Evolutionary conservation across 2,113 vertebrate genomes (phyloP).

Genomic region (Enhydra lutris): DNA sequence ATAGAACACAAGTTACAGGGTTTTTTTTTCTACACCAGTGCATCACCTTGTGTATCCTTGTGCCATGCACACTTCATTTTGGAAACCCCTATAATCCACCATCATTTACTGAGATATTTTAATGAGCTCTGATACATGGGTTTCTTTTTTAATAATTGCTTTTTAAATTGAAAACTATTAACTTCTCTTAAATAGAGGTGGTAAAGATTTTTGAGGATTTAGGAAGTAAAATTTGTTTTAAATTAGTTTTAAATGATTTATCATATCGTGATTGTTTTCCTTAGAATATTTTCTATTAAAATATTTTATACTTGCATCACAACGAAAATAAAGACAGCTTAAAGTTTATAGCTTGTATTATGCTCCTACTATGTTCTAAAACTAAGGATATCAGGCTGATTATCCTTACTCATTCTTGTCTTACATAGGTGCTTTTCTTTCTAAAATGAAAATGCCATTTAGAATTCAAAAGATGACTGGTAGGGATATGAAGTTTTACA

Average conservation of each 20-base stretch:
- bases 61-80: neutral
- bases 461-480: neutral
- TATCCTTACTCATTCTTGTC: neutral
- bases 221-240: slow-evolving; percentile 23
- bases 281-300: neutral
- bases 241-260: neutral
- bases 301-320: neutral
- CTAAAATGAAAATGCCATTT: neutral
- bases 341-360: neutral
- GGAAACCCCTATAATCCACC: neutral
- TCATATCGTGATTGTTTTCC: neutral
- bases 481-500: neutral
- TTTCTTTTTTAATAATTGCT: neutral
- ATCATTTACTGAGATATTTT: neutral
- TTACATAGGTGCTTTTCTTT: neutral
- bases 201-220: slow-evolving; percentile 14
- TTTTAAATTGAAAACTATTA: neutral
- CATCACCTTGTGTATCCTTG: neutral
- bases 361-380: neutral
- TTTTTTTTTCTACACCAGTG: neutral
- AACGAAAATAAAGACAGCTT: neutral
- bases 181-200: neutral
- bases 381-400: neutral
- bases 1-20: neutral
- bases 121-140: neutral